Evolutionary conservation across 2,888 invertebrate species (phyloP), one percentile per base, ranked within the genome.

Genomic region (Troides helena): DNA sequence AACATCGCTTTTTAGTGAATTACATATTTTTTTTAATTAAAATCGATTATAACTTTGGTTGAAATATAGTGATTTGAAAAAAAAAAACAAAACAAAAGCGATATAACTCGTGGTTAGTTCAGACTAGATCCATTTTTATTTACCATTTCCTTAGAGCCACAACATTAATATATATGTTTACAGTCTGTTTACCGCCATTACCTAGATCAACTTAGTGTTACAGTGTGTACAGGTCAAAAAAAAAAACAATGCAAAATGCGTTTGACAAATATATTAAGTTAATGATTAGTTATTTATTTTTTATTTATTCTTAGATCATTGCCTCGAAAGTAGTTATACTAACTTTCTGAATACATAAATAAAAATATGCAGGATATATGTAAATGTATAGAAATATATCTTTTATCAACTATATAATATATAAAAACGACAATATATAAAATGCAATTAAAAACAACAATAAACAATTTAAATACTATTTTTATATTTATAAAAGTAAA

Each of bases 101-200:
- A 85, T 75, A 71, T 70, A 75, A 77, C 75, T 76, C 75, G 74
- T 76, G 75, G 75, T 77, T 77, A 80, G 84, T 56, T 86, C 88
- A 88, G 91, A 91, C 91, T 91, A 91, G 91, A 91, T 85, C 86
- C 30, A 30, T 65, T 53, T 81, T 82, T 81, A 85, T 80, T 83
- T 85, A 86, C 79, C 75, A 77, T 81, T 80, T 82, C 75, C 75
- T 79, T 79, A 78, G 79, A 84, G 85, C 85, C 85, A 87, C 82
- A 80, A 85, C 83, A 82, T 79, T 74, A 80, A 78, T 60, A 7
- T 39, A 25, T 30, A 66, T 82, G 73, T 76, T 73, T 78, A 75
- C 76, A 76, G 75, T 76, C 79, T 72, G 72, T 73, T 56, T 74
- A 72, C 69, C 74, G 75, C 77, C 75, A 75, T 74, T 75, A 74